Evolutionary conservation across 2,888 invertebrate species (phyloP), one percentile per base, ranked within the genome.

Genomic region (Cheilosia urbana): DNA sequence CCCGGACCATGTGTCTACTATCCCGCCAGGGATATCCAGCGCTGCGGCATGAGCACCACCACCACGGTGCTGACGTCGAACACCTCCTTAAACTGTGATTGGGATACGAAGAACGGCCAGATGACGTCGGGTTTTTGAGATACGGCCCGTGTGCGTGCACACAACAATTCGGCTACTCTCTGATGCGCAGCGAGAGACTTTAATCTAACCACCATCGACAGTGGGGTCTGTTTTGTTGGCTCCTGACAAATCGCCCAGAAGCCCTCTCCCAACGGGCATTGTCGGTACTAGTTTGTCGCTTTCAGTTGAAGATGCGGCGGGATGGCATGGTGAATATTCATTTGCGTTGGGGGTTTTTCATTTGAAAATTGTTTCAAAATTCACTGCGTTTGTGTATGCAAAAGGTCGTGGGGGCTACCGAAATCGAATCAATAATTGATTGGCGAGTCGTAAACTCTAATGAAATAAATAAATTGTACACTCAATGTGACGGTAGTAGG

Each of bases 1-100:
- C 93, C 93, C 0, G 93, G 93, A 0, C 93, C 93, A 0, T 91
- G 92, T 42, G 93, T 93, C 7, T 93, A 93, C 80, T 93, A 93
- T 89, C 93, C 93, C 24, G 92, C 92, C 15, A 88, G 92, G 9
- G 92, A 92, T 53, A 87, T 91, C 78, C 91, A 91, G 57, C 89
- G 92, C 3, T 77, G 76, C 47, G 81, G 55, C 15, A 85, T 68
- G 62, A 49, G 81, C 45, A 90, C 90, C 66, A 92, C 90, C 30
- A 89, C 88, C 9, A 90, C 88, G 17, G 87, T 88, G 69, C 69
- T 90, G 27, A 87, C 89, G 53, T 88, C 89, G n/a, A 91, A 91
- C 55, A 90, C 91, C 21, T 89, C 91, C 0, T 87, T 92, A 30
- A 90, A 90, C 75, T 91, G 90, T 87, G 92, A 92, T 83, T 92